Evolutionary conservation across 2,797 vertebrate species (phyloP).

Genomic region (Myiotriccus ornatus): DNA sequence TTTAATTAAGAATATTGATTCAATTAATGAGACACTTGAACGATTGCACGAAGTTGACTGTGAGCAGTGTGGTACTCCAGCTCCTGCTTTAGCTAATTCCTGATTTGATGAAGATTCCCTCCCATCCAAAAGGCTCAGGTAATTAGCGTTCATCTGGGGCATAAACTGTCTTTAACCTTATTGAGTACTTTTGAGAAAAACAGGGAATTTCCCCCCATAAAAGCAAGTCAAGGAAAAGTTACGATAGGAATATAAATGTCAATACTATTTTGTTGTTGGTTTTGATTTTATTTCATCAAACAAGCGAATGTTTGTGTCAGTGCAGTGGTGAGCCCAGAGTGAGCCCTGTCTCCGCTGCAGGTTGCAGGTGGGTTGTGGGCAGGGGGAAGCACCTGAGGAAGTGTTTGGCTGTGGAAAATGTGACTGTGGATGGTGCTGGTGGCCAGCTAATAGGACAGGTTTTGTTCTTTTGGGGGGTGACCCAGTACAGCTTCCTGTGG

Average conservation of each 20-base stretch:
- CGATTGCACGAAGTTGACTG: not conserved
- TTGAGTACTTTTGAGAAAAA: not conserved
- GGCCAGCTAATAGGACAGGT: not conserved
- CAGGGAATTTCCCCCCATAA: not conserved
- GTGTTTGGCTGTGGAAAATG: not conserved
- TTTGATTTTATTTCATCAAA: not conserved
- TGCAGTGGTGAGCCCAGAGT: not conserved
- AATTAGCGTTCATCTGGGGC: not conserved
- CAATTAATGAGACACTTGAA: not conserved
- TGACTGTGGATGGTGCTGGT: rapidly evolving
- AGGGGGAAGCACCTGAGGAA: not conserved
- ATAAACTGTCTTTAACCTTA: not conserved
- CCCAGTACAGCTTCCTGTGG: not conserved
- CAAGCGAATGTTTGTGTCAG: not conserved
- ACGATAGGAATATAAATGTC: not conserved
- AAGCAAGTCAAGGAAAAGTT: not conserved
- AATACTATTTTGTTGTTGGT: not conserved
- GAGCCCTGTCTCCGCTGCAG: not conserved
- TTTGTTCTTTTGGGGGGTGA: not conserved
- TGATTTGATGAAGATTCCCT: not conserved
- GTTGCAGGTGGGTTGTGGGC: not conserved
- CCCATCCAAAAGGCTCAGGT: not conserved
- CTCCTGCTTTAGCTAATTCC: not conserved
- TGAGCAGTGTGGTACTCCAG: not conserved
- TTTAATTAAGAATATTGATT: not conserved